Conservation (phyloP, 92 coral and sea anemone species). For the Palythoa grandis region DNA sequence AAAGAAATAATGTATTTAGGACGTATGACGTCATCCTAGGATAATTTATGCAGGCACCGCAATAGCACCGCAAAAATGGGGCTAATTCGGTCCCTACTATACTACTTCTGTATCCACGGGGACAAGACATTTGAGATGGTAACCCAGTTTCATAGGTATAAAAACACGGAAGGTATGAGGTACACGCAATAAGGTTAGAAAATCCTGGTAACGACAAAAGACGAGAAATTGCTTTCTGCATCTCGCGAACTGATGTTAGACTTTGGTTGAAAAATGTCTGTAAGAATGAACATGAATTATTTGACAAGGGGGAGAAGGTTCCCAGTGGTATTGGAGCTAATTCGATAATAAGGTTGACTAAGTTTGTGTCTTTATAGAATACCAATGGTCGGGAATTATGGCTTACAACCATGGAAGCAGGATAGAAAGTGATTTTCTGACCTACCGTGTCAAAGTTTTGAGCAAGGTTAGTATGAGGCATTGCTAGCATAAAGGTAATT, state of each 20-base stretch:
- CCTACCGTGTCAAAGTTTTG: neutral
- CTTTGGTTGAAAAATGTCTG: neutral
- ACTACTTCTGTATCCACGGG: too few species aligned
- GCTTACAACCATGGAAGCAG: neutral
- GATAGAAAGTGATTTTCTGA: constrained; percentile 19
- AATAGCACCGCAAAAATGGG: too few species aligned
- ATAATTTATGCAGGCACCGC: too few species aligned
- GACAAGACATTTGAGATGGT: constrained; percentile 46
- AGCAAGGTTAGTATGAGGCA: neutral
- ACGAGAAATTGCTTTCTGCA: constrained; percentile 25
- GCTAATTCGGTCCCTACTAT: too few species aligned
- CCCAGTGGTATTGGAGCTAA: neutral
- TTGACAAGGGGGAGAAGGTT: neutral
- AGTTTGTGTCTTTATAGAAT: constrained; percentile 14
- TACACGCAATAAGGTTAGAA: constrained; percentile 47
- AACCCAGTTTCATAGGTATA: constrained; percentile 50
- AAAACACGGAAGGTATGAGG: constrained; percentile 46
- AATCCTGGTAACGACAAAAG: constrained; percentile 50
- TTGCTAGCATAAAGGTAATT: neutral
- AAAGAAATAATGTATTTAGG: too few species aligned
- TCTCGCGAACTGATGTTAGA: neutral
- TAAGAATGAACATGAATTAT: neutral
- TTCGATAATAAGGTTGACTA: neutral
- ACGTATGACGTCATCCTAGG: too few species aligned
- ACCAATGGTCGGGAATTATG: constrained; percentile 19